Conservation (phyloP, 1,140 invertebrate species). For the Lordiphosa mommai region DNA sequence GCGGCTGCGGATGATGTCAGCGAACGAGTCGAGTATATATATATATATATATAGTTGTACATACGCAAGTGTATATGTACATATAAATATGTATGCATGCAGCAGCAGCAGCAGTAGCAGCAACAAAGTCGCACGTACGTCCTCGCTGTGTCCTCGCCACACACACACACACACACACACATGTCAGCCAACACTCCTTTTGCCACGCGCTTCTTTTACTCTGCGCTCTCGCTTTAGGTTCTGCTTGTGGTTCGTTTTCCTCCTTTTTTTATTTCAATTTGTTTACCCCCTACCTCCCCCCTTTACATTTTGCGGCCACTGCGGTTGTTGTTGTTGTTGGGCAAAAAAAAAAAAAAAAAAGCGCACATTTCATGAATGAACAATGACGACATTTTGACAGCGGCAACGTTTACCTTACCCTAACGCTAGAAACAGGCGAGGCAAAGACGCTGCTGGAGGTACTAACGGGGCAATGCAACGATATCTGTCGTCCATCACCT, state of each 20-base stretch:
- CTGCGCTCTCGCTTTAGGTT: constrained; percentile 9
- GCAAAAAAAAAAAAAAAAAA: constrained; percentile 47
- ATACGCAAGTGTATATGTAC: constrained; percentile 13
- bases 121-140: constrained; percentile 51
- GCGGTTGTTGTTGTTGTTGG: constrained; percentile 42
- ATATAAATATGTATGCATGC: constrained; percentile 44
- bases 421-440: background rate
- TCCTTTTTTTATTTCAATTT: constrained; percentile 24
- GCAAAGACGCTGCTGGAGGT: background rate
- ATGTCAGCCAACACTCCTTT: constrained; percentile 34
- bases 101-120: constrained; percentile 33
- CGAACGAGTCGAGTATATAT: constrained; percentile 26
- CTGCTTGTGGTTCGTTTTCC: constrained; percentile 9
- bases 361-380: constrained; percentile 75
- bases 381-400: constrained; percentile 77
- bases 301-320: constrained; percentile 58
- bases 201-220: constrained; percentile 33
- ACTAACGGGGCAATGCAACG: constrained; percentile 27
- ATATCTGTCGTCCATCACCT: constrained; percentile 67
- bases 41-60: background rate
- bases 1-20: constrained; percentile 65
- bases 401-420: constrained; percentile 43
- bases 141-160: constrained; percentile 58
- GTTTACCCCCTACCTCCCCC: background rate
- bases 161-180: constrained; percentile 17